Evolutionary conservation across 1,140 invertebrate species (phyloP), one percentile per base, ranked within the genome.

Genomic region (Macrosteles quadrilineatus): DNA sequence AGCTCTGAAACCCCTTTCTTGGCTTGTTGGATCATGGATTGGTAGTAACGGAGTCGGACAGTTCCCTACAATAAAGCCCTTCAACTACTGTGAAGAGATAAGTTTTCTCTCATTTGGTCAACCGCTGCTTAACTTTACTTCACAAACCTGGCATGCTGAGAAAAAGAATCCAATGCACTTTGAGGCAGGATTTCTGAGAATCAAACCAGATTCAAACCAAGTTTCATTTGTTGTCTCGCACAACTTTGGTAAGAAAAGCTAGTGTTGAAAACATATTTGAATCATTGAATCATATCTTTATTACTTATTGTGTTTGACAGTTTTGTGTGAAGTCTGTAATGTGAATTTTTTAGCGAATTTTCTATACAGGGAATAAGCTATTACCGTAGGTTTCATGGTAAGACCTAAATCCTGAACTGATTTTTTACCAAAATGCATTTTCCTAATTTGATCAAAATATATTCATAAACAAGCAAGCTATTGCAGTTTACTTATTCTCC

Each of bases 161-260:
- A 85, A 79, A 29, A 81, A 83, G 14, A 83, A 77, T 25, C 86
- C 86, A 0, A 85, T 90, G 84, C 88, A 90, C 75, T 79, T 86
- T 68, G 88, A 90, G 77, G 77, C 83, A 63, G 89, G 89, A 0
- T 90, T 88, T 77, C 75, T 90, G 1, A 81, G 85, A 45, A 83
- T 88, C 9, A 82, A 86, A 62, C 86, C 87, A 0, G 83, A 81
- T 3, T 84, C 84, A 19, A 83, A 85, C 43, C 77, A 86, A 55
- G 73, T 90, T 6, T 82, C 85, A 6, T 83, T 90, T 19, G 74
- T 89, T 1, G 77, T 85, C 17, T 83, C 87, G 40, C 87, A 89
- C 71, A 90, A 89, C 77, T 86, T 87, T 78, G 69, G 69, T 70
- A 36, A 80, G 80, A 80, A 72, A 45, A 65, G 31, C 2, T n/a